Evolutionary conservation across 2,888 invertebrate species (phyloP).

Genomic region (Drosophila koepferae): DNA sequence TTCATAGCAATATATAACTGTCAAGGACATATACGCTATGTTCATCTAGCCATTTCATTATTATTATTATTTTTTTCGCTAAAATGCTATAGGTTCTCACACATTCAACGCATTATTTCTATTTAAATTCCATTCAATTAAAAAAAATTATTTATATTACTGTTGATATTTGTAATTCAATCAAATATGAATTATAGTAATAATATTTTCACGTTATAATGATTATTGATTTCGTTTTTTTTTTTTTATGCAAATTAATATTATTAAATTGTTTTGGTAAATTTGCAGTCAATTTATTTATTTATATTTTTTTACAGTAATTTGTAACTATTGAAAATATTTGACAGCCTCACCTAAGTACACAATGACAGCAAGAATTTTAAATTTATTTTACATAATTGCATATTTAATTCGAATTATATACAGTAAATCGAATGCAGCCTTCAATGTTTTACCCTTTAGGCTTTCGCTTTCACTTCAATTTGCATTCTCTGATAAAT

Average conservation of each 20-base stretch:
- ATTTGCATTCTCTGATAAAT: slow-evolving; percentile 6
- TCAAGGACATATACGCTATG: too few species aligned
- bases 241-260: not conserved
- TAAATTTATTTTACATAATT: not conserved
- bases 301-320: too few species aligned
- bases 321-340: not conserved
- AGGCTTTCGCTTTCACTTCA: not conserved
- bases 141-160: not conserved
- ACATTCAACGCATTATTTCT: too few species aligned
- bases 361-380: not conserved
- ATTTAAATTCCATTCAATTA: not conserved
- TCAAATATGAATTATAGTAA: not conserved
- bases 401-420: not conserved
- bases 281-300: not conserved
- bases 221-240: not conserved
- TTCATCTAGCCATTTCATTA: too few species aligned
- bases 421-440: not conserved
- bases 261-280: not conserved
- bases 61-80: too few species aligned
- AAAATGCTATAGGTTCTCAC: too few species aligned
- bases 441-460: not conserved
- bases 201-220: not conserved
- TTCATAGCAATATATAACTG: too few species aligned
- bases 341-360: not conserved
- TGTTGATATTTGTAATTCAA: not conserved